A percentile compares a stretch with the other conserved stretches of the same genome.
phyloP scores from a whole-genome alignment of 2,888 invertebrate genomes.

The Balanococcus diminutus region DNA sequence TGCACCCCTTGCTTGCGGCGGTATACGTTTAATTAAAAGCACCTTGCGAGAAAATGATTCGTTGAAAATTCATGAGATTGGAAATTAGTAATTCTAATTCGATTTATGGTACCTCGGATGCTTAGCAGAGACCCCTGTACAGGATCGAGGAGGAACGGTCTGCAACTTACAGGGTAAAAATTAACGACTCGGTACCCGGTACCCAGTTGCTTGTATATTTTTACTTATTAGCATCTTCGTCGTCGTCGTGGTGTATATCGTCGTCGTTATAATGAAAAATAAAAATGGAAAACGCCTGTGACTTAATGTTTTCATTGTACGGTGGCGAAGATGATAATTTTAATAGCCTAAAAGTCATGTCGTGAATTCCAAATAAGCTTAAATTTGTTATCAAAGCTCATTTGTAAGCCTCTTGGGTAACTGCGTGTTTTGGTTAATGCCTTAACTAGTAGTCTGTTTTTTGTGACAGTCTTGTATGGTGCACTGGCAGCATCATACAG shows the following conservation, averaged over 20 bases:
- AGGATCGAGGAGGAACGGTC: no score
- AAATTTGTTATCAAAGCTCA: slow-evolving; percentile 44
- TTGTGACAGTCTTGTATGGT: not conserved
- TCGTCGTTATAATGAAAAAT: slow-evolving; percentile 18
- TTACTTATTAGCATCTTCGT: not conserved
- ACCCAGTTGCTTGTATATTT: not conserved
- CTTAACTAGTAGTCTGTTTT: slow-evolving; percentile 28
- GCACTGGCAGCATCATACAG: no score
- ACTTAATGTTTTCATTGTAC: slow-evolving; percentile 25
- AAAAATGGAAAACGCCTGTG: not conserved
- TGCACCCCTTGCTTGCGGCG: not conserved
- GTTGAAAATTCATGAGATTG: slow-evolving; percentile 9
- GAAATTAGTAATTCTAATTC: slow-evolving; percentile 24
- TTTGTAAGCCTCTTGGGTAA: slow-evolving; percentile 40
- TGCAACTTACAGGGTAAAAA: no score
- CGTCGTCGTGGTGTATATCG: no score
- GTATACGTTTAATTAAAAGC: slow-evolving; percentile 3
- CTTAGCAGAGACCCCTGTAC: not conserved
- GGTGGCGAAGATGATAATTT: slow-evolving; percentile 21
- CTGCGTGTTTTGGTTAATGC: slow-evolving; percentile 30
- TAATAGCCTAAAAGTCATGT: slow-evolving; percentile 38
- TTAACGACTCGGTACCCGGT: not conserved
- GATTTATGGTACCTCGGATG: not conserved
- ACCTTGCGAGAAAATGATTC: slow-evolving; percentile 2
- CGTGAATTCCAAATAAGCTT: slow-evolving; percentile 32